Conservation (phyloP, 2,888 invertebrate genomes). For the Lissonota sp. region DNA sequence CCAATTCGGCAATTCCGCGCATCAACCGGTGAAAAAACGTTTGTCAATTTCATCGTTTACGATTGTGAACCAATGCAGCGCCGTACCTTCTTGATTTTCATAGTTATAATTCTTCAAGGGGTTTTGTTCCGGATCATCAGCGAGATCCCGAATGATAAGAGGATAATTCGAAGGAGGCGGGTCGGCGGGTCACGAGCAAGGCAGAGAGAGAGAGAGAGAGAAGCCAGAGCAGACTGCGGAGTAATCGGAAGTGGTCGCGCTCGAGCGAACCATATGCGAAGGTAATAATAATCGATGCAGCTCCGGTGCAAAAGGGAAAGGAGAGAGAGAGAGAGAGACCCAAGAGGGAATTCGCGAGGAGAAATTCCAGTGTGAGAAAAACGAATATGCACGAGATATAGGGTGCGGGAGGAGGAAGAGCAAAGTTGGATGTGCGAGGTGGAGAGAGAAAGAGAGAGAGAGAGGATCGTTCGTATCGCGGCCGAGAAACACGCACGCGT, state of each 20-base stretch:
- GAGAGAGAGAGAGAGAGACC: slow-evolving; percentile 22
- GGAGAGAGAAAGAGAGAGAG: slow-evolving; percentile 49
- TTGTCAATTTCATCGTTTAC: too few relatives aligned
- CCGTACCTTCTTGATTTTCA: too few relatives aligned
- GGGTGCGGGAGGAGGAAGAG: slow-evolving; percentile 19
- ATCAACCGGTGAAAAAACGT: too few relatives aligned
- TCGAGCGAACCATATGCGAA: slow-evolving; percentile 48
- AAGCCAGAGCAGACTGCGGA: slow-evolving; percentile 29
- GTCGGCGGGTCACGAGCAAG: background rate
- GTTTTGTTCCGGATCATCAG: background rate
- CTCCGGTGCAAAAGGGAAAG: slow-evolving; percentile 13
- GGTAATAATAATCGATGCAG: slow-evolving; percentile 61
- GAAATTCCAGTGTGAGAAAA: slow-evolving; percentile 60
- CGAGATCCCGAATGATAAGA: background rate
- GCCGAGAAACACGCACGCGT: slow-evolving; percentile 66
- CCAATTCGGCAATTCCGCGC: too few relatives aligned
- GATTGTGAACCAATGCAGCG: too few relatives aligned
- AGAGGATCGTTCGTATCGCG: slow-evolving; percentile 69
- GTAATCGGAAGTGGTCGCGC: slow-evolving; percentile 62
- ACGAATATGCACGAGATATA: slow-evolving; percentile 43
- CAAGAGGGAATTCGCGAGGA: slow-evolving; percentile 39
- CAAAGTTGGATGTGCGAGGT: slow-evolving; percentile 19
- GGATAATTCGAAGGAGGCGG: background rate
- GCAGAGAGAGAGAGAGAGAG: background rate
- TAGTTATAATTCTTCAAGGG: background rate